Evolutionary conservation across 2,888 invertebrate species (phyloP).

Genomic region (Phengaris arion): DNA sequence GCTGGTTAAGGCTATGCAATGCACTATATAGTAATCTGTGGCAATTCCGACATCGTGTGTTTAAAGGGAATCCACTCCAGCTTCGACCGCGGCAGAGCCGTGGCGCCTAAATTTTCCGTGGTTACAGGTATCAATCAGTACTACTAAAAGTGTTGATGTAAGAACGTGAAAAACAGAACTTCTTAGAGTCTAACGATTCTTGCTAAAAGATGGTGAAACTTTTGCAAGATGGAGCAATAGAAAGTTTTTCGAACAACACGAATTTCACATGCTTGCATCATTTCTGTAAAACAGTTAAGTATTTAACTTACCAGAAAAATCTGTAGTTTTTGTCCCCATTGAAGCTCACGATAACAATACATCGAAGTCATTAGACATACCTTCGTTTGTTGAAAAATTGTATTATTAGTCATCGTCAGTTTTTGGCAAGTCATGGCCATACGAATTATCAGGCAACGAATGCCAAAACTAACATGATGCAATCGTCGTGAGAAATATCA

Average conservation of each 20-base stretch:
- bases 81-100: too few species aligned
- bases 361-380: background rate
- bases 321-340: background rate
- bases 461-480: slow-evolving; percentile 31
- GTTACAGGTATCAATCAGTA: too few species aligned
- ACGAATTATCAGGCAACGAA: background rate
- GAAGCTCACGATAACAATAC: background rate
- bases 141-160: too few species aligned
- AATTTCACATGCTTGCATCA: background rate
- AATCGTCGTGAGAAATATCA: slow-evolving; percentile 33
- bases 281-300: background rate
- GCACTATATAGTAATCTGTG: too few species aligned
- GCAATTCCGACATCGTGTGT: too few species aligned
- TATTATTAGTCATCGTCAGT: background rate
- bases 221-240: background rate
- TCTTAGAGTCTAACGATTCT: too few species aligned
- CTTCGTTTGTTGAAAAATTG: background rate
- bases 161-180: too few species aligned
- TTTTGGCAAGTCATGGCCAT: background rate
- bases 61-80: too few species aligned
- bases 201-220: background rate
- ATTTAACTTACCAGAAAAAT: background rate
- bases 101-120: too few species aligned
- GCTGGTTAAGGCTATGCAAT: too few species aligned
- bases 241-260: background rate